Percentiles rank a stretch among this genome's conserved stretches.
Evolutionary conservation across 2,888 invertebrate species (phyloP).

Genomic region (Alentia gelatinosa): DNA sequence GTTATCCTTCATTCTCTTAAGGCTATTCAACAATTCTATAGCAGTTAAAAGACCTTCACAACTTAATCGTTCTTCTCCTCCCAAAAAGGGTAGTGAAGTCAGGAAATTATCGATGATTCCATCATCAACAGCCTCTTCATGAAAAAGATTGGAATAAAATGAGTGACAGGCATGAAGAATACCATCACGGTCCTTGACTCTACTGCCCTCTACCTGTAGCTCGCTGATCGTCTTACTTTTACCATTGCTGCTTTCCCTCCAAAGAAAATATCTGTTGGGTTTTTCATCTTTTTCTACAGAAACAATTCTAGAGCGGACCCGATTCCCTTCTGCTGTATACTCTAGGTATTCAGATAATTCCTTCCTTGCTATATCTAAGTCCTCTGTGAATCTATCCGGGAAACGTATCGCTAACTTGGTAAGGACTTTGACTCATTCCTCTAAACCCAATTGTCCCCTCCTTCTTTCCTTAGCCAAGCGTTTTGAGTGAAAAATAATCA

Average conservation of each 20-base stretch:
- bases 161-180: background rate
- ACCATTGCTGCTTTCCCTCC: background rate
- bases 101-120: background rate
- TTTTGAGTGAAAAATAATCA: background rate
- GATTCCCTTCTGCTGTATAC: background rate
- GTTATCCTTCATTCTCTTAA: conserved; percentile 9
- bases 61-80: background rate
- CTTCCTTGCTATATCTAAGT: background rate
- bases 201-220: background rate
- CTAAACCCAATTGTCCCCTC: background rate
- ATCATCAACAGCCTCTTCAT: background rate
- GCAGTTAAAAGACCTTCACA: background rate
- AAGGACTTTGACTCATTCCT: background rate
- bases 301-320: background rate
- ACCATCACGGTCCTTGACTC: background rate
- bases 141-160: background rate
- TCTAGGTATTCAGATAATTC: background rate
- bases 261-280: background rate
- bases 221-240: background rate
- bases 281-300: background rate
- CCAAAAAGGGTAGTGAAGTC: background rate
- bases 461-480: background rate
- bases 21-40: background rate
- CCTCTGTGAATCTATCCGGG: background rate
- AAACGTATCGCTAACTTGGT: background rate